Conservation (phyloP, 2,113 vertebrate species). For the Mionectes macconnelli region DNA sequence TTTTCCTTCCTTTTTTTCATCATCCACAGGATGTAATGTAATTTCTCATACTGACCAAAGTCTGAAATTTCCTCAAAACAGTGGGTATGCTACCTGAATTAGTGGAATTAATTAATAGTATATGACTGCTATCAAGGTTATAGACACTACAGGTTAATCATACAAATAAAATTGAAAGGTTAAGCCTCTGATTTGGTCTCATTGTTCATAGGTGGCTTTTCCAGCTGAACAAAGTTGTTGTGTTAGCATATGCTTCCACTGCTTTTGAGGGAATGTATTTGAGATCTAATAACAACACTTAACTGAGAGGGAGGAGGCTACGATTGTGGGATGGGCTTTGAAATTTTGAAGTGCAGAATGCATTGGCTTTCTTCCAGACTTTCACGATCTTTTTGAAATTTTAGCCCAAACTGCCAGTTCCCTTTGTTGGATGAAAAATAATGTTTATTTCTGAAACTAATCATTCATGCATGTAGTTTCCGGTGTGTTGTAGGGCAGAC, state of each 20-base stretch:
- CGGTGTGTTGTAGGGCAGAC: background rate
- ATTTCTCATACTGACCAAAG: constrained; percentile 52
- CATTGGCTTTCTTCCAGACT: background rate
- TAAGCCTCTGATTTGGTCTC: background rate
- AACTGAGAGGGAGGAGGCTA: background rate
- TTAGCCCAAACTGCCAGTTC: background rate
- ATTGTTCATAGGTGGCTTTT: background rate
- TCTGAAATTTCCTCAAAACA: constrained; percentile 29
- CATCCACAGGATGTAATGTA: constrained; percentile 39
- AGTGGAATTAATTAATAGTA: constrained; percentile 41
- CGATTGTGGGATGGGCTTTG: background rate
- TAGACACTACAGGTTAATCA: background rate
- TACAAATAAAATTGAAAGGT: background rate
- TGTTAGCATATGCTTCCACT: background rate
- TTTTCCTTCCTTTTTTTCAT: constrained; percentile 68
- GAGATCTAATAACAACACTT: background rate
- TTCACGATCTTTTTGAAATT: constrained; percentile 5
- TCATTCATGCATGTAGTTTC: background rate
- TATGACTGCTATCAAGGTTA: background rate
- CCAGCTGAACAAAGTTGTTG: background rate
- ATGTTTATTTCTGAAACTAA: background rate
- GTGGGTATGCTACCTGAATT: constrained; percentile 5
- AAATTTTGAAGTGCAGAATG: background rate
- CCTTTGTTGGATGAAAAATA: background rate
- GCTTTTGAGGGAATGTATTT: background rate